Percentiles rank a stretch among this genome's conserved stretches.
phyloP scores from a whole-genome alignment of 2,888 invertebrate genomes.

The Biston stratarius region DNA sequence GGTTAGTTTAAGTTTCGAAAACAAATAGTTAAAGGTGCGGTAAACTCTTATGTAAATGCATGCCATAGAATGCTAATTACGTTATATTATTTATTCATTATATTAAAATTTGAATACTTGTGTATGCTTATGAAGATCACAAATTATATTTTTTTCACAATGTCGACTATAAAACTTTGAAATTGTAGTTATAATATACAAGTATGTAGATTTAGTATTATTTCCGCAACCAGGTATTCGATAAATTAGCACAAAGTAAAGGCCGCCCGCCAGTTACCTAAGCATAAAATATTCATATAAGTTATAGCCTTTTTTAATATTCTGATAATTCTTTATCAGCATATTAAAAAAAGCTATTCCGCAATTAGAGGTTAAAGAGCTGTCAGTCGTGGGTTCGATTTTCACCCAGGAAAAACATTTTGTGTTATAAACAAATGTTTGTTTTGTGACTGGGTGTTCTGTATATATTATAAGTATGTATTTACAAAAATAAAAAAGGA shows the following conservation, averaged over 20 bases:
- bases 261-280: not conserved
- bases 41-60: not conserved
- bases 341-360: too few relatives aligned
- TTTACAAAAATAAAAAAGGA: too few relatives aligned
- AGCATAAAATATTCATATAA: conserved; percentile 9
- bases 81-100: not conserved
- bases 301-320: too few relatives aligned
- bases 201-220: not conserved
- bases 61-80: not conserved
- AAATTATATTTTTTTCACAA: not conserved
- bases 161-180: not conserved
- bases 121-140: not conserved
- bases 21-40: not conserved
- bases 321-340: too few relatives aligned
- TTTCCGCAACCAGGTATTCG: conserved; percentile 14
- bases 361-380: too few relatives aligned
- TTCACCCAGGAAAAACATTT: too few relatives aligned
- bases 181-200: not conserved
- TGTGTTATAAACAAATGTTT: too few relatives aligned
- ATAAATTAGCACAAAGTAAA: conserved; percentile 5
- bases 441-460: too few relatives aligned
- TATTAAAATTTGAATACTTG: not conserved
- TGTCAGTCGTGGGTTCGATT: too few relatives aligned
- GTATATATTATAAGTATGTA: too few relatives aligned
- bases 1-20: not conserved